Conservation (phyloP, 1,140 invertebrate genomes). For the Caenorhabditis latens region DNA sequence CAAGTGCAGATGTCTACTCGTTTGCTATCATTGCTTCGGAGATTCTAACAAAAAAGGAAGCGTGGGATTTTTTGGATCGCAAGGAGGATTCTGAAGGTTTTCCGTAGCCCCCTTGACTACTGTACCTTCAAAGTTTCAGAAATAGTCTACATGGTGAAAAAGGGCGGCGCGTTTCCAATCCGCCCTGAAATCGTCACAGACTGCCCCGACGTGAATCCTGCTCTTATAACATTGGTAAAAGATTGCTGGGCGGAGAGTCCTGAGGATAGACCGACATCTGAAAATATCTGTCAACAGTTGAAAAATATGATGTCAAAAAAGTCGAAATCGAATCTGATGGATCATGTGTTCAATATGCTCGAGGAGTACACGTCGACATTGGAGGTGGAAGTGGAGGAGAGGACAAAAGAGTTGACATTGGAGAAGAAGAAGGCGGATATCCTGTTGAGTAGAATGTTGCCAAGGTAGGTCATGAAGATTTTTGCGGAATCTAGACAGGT, state of each 20-base stretch:
- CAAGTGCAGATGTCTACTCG: constrained; percentile 72
- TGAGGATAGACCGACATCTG: constrained; percentile 6
- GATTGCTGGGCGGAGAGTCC: constrained; percentile 53
- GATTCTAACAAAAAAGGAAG: constrained; percentile 79
- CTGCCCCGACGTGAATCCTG: constrained; percentile 13
- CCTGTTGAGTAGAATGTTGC: constrained; percentile 66
- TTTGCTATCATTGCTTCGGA: constrained; percentile 77
- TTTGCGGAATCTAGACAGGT: too few species aligned
- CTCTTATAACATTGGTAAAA: constrained; percentile 18
- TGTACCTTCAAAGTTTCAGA: background rate
- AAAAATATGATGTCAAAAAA: constrained; percentile 12
- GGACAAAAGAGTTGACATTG: constrained; percentile 66
- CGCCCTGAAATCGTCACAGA: constrained; percentile 42
- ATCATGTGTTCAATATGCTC: constrained; percentile 43
- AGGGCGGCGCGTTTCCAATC: background rate
- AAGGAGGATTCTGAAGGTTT: constrained; percentile 55
- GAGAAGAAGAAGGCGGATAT: constrained; percentile 68
- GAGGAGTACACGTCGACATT: constrained; percentile 16
- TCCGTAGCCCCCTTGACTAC: background rate
- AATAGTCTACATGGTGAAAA: constrained; percentile 53
- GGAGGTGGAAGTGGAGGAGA: constrained; percentile 61
- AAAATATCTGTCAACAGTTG: background rate
- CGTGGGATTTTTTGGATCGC: constrained; percentile 69
- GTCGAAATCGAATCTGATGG: constrained; percentile 74
- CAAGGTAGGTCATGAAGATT: constrained; percentile 43